Evolutionary conservation across 2,797 vertebrate genomes (phyloP), one percentile per base, ranked within the genome.

Genomic region (Pachyuromys duprasi): DNA sequence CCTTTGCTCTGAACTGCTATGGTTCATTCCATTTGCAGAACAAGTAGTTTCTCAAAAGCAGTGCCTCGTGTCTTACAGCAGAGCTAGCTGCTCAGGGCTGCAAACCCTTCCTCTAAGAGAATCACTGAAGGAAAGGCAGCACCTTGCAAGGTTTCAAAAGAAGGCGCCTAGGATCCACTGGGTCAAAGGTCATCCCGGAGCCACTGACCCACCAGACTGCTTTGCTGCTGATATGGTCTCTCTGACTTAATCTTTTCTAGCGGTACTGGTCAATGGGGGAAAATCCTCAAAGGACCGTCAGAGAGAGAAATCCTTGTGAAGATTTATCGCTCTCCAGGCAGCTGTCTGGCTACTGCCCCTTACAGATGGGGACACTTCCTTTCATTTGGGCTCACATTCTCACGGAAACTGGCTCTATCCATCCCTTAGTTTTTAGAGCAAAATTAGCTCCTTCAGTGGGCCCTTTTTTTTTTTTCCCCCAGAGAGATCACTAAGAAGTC

Each of bases 281-380:
- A 95, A 62, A 83, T 96, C 86, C 67, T 93, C 84, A 91, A 42
- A 96, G 67, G 96, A 72, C n/a, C 79, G 91, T 63, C 67, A 93
- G 90, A 84, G 94, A 88, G 13, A 96, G 63, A 96, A 82, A 70
- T 70, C n/a, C 62, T 75, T 87, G 42, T 90, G 92, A 97, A 94
- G 90, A 92, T 90, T 88, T 86, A 12, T 81, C 72, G 60, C 55
- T 95, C 31, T 79, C 82, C 57, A 79, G 62, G 31, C 86, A 95
- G 82, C 57, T 14, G 12, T 2, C 70, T 60, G 13, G 31, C 86
- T 49, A 53, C 70, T 92, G 75, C 22, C 63, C 62, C 33, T 31
- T 28, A 42, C 75, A 91, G 55, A 74, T 60, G 62, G 0, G 87
- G 57, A 5, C 31, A 13, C 4, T 31, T 75, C 22, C 45, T 28